These are phyloP conservation scores for Neodiprion pinetum DNA, from an alignment of 1,140 invertebrate species.

Conservation along the genomic window DNA sequence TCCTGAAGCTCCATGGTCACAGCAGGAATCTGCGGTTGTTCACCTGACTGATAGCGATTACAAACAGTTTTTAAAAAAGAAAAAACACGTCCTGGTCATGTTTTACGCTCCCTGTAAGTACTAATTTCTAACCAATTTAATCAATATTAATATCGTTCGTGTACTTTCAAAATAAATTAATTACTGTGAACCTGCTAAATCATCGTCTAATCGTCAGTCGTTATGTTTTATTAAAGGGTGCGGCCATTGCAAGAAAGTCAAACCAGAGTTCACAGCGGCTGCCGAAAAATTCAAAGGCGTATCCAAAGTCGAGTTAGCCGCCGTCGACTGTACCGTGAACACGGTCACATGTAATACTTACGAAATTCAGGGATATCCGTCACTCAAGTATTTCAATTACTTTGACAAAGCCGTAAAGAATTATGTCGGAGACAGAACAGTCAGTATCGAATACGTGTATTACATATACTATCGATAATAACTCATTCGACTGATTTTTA, in stretches of 20 bases:
- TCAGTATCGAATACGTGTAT: conserved; percentile 42
- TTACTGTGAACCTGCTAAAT: conserved; percentile 3
- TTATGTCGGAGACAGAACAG: conserved; percentile 79
- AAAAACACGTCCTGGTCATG: conserved; percentile 85
- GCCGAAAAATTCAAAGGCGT: conserved; percentile 78
- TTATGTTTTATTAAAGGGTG: conserved; percentile 73
- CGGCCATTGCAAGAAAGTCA: conserved; percentile 88
- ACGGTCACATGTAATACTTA: conserved; percentile 70
- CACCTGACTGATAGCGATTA: conserved; percentile 80
- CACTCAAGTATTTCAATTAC: conserved; percentile 87
- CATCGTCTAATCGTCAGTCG: no score
- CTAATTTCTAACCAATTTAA: conserved; percentile 15
- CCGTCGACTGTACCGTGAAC: conserved; percentile 82
- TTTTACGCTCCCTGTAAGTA: conserved; percentile 91
- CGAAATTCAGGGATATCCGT: conserved; percentile 85
- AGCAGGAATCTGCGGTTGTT: conserved; percentile 75
- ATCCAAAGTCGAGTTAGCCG: conserved; percentile 77
- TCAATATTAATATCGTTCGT: background rate
- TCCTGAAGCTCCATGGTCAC: conserved; percentile 78
- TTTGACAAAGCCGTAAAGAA: conserved; percentile 72
- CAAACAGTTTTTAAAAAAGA: conserved; percentile 71
- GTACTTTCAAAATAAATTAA: conserved; percentile 1
- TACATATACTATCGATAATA: conserved; percentile 21
- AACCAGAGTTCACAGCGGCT: conserved; percentile 82
- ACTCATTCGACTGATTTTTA: background rate